Evolutionary conservation across 35 echinoderm and acorn worm genomes (phyloP).

Genomic region (Nesometra sesokonis): DNA sequence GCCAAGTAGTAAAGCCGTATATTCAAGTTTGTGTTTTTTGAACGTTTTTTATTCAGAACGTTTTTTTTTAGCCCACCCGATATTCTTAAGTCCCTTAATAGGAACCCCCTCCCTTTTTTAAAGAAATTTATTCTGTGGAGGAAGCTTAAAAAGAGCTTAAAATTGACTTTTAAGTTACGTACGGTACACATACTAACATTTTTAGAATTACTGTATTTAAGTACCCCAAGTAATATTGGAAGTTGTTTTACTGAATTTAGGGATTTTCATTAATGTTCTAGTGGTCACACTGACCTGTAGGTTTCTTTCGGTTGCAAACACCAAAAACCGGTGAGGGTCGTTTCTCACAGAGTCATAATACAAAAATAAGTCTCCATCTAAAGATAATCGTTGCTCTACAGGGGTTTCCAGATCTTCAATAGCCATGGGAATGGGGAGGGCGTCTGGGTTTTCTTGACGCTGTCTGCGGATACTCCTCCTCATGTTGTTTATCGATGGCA

Average conservation of each 20-base stretch:
- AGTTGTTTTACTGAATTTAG: no score
- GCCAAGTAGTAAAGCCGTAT: no score
- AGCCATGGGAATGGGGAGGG: not conserved
- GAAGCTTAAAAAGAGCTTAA: not conserved
- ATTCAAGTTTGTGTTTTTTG: no score
- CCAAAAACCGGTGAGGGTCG: not conserved
- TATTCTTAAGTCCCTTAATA: no score
- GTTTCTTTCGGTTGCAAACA: not conserved
- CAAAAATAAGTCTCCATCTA: not conserved
- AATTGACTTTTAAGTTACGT: not conserved
- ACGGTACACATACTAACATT: not conserved
- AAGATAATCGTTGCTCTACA: not conserved
- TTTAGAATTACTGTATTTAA: not conserved
- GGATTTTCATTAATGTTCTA: no score
- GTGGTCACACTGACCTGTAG: not conserved
- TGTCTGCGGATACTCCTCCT: slow-evolving; percentile 11
- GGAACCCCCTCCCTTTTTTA: no score
- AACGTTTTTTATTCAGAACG: no score
- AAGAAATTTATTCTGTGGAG: not conserved
- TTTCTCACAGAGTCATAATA: slow-evolving; percentile 13
- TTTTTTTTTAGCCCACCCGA: no score
- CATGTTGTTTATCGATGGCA: slow-evolving; percentile 4
- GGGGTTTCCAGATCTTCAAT: slow-evolving; percentile 6
- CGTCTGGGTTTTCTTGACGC: not conserved
- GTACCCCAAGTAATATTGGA: no score